Percentiles rank a stretch among this genome's conserved stretches.
Conservation (phyloP, 2,888 invertebrate genomes). For the Strigamia maritima region DNA sequence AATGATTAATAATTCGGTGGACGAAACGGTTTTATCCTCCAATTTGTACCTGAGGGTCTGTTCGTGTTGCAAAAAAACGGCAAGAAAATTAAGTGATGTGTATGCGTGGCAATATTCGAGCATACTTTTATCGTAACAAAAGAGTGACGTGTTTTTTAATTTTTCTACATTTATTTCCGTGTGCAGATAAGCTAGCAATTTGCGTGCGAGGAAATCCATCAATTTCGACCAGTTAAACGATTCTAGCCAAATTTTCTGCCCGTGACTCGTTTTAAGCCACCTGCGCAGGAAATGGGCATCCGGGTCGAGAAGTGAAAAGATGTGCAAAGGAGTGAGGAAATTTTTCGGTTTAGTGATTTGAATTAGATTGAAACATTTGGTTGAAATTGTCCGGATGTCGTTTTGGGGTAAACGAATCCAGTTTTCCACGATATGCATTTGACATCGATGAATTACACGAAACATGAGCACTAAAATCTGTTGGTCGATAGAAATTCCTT, state of each 20-base stretch:
- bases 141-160: neutral
- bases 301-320: constrained; percentile 32
- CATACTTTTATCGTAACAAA: neutral
- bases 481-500: constrained; percentile 2
- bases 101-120: neutral
- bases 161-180: neutral
- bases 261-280: constrained; percentile 26
- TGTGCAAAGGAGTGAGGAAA: neutral
- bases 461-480: constrained; percentile 2
- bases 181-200: neutral
- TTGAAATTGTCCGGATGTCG: neutral
- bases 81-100: neutral
- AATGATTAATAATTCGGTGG: neutral
- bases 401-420: constrained; percentile 31
- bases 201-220: neutral
- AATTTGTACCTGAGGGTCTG: neutral
- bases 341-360: neutral
- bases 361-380: constrained; percentile 1
- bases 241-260: constrained; percentile 7
- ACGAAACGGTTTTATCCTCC: neutral
- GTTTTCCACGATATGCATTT: constrained; percentile 21
- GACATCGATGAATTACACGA: constrained; percentile 4
- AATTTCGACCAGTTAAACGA: constrained; percentile 6
- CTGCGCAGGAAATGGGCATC: neutral
- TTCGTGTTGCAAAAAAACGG: neutral